Conservation (phyloP, 2,797 vertebrate species). For the Tympanoctomys barrerae region DNA sequence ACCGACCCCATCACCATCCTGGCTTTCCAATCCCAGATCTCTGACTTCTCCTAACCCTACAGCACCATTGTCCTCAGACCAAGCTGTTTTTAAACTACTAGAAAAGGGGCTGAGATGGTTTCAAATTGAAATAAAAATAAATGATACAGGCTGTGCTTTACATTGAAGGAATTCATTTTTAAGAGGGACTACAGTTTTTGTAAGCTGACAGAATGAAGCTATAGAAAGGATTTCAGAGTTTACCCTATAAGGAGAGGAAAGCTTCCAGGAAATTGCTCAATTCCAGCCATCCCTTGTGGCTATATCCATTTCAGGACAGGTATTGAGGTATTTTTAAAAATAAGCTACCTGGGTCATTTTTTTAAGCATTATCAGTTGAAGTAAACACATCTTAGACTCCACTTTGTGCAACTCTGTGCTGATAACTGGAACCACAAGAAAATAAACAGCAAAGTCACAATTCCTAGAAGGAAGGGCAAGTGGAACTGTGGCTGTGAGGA, state of each 20-base stretch:
- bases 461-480: neutral
- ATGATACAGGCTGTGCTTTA: slow-evolving; percentile 7
- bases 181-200: neutral
- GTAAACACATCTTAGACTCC: neutral
- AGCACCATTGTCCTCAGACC: neutral
- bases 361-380: neutral
- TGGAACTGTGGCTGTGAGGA: neutral
- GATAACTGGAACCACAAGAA: neutral
- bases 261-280: slow-evolving; percentile 9
- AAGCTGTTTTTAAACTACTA: neutral
- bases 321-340: neutral
- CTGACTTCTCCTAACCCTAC: neutral
- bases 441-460: neutral
- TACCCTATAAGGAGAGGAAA: neutral
- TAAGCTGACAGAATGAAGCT: neutral
- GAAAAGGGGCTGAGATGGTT: neutral
- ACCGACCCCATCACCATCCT: neutral
- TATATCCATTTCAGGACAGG: neutral
- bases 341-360: neutral
- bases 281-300: neutral
- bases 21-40: neutral
- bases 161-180: neutral
- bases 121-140: neutral
- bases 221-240: neutral
- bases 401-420: neutral